phyloP scores from a whole-genome alignment of 2,797 vertebrate species.

The Channallabes apus region DNA sequence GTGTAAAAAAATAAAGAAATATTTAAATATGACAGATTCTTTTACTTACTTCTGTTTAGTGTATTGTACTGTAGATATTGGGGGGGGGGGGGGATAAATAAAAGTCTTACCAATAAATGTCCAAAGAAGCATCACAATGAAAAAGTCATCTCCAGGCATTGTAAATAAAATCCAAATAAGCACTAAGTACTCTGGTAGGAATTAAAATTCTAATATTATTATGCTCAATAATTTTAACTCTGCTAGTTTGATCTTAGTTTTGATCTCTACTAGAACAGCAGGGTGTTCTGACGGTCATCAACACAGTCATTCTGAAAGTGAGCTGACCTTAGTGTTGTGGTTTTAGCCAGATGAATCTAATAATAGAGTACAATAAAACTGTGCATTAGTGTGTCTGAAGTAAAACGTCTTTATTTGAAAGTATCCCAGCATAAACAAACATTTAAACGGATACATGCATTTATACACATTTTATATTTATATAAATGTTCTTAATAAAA shows the following conservation, averaged over 20 bases:
- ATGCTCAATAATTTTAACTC: too few species aligned
- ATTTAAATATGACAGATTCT: too few species aligned
- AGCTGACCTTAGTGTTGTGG: not conserved
- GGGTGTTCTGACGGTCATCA: not conserved
- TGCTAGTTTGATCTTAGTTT: too few species aligned
- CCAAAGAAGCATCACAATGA: not conserved
- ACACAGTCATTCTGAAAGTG: not conserved
- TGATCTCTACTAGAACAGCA: not conserved
- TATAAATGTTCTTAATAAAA: not conserved
- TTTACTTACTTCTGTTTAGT: too few species aligned
- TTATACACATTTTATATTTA: not conserved
- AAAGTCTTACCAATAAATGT: too few species aligned
- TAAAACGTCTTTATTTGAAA: conserved; percentile 25
- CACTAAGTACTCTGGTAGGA: not conserved
- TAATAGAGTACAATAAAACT: not conserved
- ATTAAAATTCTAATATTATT: not conserved
- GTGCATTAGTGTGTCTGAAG: not conserved
- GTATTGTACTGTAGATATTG: too few species aligned
- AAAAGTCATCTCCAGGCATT: conserved; percentile 23
- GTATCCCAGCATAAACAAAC: not conserved
- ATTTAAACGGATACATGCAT: not conserved
- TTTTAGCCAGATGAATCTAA: not conserved
- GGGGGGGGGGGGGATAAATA: too few species aligned
- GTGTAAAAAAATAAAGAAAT: too few species aligned
- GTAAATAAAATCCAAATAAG: not conserved